Conservation (phyloP, 2,797 vertebrate species). For the Poecile montanus region DNA sequence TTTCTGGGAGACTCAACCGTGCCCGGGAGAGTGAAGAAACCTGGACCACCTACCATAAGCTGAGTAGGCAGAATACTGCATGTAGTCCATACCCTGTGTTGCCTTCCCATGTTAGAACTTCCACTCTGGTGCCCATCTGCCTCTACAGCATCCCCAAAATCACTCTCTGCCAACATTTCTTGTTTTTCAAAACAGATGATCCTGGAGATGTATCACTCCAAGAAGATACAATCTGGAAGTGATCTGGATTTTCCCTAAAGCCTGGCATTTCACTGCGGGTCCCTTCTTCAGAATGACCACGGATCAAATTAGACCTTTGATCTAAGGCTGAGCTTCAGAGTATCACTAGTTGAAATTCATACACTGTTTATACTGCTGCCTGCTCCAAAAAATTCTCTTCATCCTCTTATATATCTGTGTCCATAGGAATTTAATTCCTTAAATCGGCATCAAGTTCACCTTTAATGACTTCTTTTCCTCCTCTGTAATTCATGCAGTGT, state of each 20-base stretch:
- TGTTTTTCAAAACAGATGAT: background rate
- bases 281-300: background rate
- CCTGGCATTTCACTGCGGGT: background rate
- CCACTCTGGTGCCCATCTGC: conserved; percentile 18
- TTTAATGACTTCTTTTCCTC: background rate
- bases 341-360: background rate
- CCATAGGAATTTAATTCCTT: background rate
- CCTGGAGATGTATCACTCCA: background rate
- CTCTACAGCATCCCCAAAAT: background rate
- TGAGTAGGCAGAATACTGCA: background rate
- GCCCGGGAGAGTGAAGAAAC: conserved; percentile 9
- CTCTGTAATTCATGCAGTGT: background rate
- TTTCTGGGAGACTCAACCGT: background rate
- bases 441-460: background rate
- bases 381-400: background rate
- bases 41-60: conserved; percentile 59
- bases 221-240: background rate
- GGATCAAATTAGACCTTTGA: background rate
- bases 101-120: background rate
- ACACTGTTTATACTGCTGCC: background rate
- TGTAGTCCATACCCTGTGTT: background rate
- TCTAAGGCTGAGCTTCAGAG: background rate
- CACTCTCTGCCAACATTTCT: background rate
- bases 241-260: background rate
- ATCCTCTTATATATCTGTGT: background rate